Base-by-base conservation (phyloP, 2,797 vertebrate genomes). In the Hephaestus fuliginosus region DNA sequence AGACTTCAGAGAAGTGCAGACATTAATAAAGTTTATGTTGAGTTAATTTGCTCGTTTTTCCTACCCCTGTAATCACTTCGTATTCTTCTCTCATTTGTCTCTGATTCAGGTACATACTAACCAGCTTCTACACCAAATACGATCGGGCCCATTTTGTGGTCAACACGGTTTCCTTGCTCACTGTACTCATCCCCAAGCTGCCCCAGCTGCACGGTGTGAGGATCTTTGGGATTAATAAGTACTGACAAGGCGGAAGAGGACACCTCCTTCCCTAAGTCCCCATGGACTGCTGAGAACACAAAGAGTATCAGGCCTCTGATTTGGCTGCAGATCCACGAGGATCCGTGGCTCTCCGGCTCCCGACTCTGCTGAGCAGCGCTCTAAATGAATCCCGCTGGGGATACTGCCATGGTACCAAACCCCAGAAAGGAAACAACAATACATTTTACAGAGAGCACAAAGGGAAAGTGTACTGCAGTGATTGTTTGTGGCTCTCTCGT, bases 91-190 rank as follows among this genome's bases (percentile, higher is more conserved):
- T 44, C 14, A 0, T 20, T 39, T n/a, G 0, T 78, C 62, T 57
- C 44, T 58, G 13, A 20, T 78, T 57, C 82, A 99, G 98, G 95
- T 99, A 99, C 74, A 97, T 99, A 85, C 96, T 99, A 81, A 99
- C 98, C 94, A 99, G 98, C 96, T 99, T 99, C 95, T 99, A 99
- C 95, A 99, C 98, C 69, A 99, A 99, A 94, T 99, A 99, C 0
- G 98, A 99, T 88, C 93, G 96, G 85, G 86, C 94, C 84, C 98
- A 99, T 92, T 99, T 99, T 83, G 83, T 99, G 87, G 96, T 99
- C 94, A 99, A 99, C 95, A 99, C 98, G 0, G 95, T 97, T 82
- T 99, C 98, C 72, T 76, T 96, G 89, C 95, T 96, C 87, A 95
- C 94, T 0, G 97, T 99, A 44, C 96, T 99, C 86, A 98, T 99